Evolutionary conservation across 2,113 vertebrate genomes (phyloP).

Genomic region (Sardina pilchardus): DNA sequence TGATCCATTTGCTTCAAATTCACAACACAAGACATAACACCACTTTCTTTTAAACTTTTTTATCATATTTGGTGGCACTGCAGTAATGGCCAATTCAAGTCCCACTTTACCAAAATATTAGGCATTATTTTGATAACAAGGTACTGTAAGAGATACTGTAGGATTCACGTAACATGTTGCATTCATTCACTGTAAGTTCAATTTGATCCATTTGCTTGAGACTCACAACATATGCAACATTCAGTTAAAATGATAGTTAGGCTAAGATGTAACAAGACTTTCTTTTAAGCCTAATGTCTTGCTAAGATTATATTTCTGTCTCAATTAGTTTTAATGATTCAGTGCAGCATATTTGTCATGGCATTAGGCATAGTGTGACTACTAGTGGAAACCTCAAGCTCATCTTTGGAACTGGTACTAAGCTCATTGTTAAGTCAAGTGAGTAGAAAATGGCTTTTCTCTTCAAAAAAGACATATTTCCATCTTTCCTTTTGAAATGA

Average conservation of each 20-base stretch:
- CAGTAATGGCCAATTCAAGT: slow-evolving; percentile 51
- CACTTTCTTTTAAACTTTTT: too few relatives aligned
- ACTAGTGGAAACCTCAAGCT: slow-evolving; percentile 30
- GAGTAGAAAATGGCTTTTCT: slow-evolving; percentile 24
- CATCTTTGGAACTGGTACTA: slow-evolving; percentile 39
- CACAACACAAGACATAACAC: too few relatives aligned
- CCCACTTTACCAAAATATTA: too few relatives aligned
- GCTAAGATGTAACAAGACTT: too few relatives aligned
- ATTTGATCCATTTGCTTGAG: neutral
- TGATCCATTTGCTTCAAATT: neutral
- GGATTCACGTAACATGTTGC: too few relatives aligned
- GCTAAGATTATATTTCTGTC: neutral
- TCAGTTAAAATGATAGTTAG: too few relatives aligned
- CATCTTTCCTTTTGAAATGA: too few relatives aligned
- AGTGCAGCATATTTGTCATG: slow-evolving; percentile 30
- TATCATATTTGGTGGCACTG: slow-evolving; percentile 51
- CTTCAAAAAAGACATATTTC: too few relatives aligned
- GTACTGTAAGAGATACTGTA: too few relatives aligned
- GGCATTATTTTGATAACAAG: too few relatives aligned
- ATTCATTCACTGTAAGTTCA: too few relatives aligned
- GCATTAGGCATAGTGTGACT: slow-evolving; percentile 14
- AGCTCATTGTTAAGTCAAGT: slow-evolving; percentile 38
- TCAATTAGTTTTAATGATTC: neutral
- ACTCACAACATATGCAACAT: neutral
- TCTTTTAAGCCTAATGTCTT: neutral